phyloP scores from a whole-genome alignment of 2,888 invertebrate species.

The Brachyptera putata region DNA sequence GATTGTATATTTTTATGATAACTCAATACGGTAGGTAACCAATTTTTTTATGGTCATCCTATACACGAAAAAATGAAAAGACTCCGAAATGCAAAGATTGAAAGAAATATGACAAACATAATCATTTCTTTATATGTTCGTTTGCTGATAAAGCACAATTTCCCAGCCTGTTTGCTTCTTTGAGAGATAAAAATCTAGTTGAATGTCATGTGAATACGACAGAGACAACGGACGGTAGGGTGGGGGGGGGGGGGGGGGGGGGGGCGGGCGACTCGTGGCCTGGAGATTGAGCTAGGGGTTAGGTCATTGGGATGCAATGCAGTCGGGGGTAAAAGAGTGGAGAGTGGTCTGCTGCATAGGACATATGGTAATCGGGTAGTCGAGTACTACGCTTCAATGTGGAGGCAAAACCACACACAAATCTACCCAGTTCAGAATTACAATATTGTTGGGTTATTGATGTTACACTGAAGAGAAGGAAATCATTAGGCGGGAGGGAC shows the following conservation, averaged over 20 bases:
- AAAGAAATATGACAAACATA: background rate
- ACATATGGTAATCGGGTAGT: constrained; percentile 30
- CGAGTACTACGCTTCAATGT: background rate
- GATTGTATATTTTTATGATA: too few relatives aligned
- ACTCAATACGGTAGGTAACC: too few relatives aligned
- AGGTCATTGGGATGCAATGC: constrained; percentile 12
- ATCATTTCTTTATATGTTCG: background rate
- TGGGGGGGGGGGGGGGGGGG: background rate
- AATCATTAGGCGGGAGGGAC: too few relatives aligned
- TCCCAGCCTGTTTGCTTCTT: background rate
- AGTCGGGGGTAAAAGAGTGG: background rate
- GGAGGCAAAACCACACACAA: constrained; percentile 26
- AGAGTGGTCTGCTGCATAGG: constrained; percentile 17
- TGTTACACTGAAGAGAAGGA: too few relatives aligned
- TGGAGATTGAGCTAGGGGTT: background rate
- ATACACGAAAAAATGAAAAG: too few relatives aligned
- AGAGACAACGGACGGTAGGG: background rate
- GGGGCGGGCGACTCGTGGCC: background rate
- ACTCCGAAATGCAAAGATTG: background rate
- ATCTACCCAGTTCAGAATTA: constrained; percentile 18
- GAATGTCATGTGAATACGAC: too few relatives aligned
- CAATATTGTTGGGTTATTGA: constrained; percentile 20
- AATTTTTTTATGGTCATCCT: too few relatives aligned
- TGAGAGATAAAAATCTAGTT: constrained; percentile 4
- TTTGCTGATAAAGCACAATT: constrained; percentile 28